Base-by-base conservation (phyloP, 64 coral and sea anemone genomes). In the Stichodactyla helianthus region DNA sequence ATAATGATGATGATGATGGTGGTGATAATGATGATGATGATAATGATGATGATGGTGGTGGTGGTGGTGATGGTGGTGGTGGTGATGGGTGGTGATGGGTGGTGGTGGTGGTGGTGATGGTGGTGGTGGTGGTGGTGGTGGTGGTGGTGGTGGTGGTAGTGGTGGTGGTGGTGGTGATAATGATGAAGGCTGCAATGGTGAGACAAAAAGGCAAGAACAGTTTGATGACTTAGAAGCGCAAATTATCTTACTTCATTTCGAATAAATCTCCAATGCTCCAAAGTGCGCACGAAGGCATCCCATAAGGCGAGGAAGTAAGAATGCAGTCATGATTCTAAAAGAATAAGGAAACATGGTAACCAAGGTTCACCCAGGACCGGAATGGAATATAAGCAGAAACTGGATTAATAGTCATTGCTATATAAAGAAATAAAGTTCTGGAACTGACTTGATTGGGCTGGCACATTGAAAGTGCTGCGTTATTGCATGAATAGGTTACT, bases 401-500 rank as follows among this genome's bases (percentile, higher is more conserved):
- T 15, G 16, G 15, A 63, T n/a, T n/a, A 20, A 9, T 11, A 14
- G 27, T 31, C 26, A 26, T 11, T 28, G 10, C 4, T 20, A 20
- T n/a, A 68, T n/a, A 22, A 68, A 11, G 25, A 74, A 31, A 28
- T 23, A 26, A 28, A 9, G 25, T 27, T 6, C 9, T 31, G 25
- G 4, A 74, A 74, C 25, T 74, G 25, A 74, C 93, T 87, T 95
- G 89, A 27, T 90, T 92, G 16, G 87, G 91, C 10, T 95, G 90
- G 53, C 93, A 95, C 93, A 95, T 95, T 2, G 93, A 95, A 68
- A 95, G 89, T 14, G 93, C 93, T 44, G 91, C 79, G 18, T 86
- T 56, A 54, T 82, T 89, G 54, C 93, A 95, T 5, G 85, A 31
- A 55, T 92, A 87, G 0, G 90, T 83, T 9, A 84, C 78, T 56